These are phyloP conservation scores for Lagenorhynchus albirostris DNA, from an alignment of 2,113 vertebrate species.

Conservation along the genomic window DNA sequence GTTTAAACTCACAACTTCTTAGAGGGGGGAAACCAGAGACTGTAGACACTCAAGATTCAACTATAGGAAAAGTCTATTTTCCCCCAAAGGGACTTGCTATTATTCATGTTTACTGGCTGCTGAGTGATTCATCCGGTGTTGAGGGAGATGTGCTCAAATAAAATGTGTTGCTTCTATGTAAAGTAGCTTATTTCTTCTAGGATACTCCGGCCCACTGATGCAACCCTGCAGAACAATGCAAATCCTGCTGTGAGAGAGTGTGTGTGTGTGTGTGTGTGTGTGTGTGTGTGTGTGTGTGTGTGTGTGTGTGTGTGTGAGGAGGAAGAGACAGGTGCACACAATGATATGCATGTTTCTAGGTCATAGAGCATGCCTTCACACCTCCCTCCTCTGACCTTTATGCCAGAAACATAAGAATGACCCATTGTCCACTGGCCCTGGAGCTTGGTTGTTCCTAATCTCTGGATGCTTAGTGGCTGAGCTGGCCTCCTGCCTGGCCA, in stretches of 20 bases:
- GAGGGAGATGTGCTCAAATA: slow-evolving; percentile 64
- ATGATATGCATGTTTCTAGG: slow-evolving; percentile 13
- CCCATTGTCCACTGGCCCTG: slow-evolving; percentile 85
- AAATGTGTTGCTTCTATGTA: slow-evolving; percentile 63
- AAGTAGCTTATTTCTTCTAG: slow-evolving; percentile 69
- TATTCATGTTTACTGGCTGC: slow-evolving; percentile 78
- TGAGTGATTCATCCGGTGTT: slow-evolving; percentile 66
- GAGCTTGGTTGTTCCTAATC: slow-evolving; percentile 81
- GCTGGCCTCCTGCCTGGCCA: slow-evolving; percentile 71
- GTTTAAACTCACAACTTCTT: slow-evolving; percentile 51
- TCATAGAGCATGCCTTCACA: background rate
- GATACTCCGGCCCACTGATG: slow-evolving; percentile 41
- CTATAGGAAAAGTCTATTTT: slow-evolving; percentile 71
- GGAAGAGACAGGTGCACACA: background rate
- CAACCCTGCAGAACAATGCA: slow-evolving; percentile 61
- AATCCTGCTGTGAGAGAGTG: background rate
- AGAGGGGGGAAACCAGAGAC: slow-evolving; percentile 33
- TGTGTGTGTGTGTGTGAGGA: background rate
- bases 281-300: background rate
- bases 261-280: background rate
- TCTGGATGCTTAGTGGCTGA: slow-evolving; percentile 54
- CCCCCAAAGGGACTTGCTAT: slow-evolving; percentile 70
- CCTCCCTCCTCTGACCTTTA: slow-evolving; percentile 57
- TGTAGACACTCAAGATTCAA: slow-evolving; percentile 56
- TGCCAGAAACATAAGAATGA: slow-evolving; percentile 59